Conservation (phyloP, 2,797 vertebrate species). For the Avahi laniger region DNA sequence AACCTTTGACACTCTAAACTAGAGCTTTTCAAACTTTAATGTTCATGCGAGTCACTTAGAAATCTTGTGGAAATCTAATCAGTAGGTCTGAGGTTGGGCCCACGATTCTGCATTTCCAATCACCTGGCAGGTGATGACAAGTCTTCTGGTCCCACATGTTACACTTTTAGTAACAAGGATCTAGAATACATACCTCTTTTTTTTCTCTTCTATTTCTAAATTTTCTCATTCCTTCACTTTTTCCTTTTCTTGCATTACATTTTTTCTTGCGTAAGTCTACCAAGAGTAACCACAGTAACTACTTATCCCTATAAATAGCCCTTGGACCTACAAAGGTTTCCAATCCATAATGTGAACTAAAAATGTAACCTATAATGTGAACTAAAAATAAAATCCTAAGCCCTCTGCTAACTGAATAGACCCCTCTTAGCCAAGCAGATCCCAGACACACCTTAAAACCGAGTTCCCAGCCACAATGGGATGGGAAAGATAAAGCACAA, state of each 20-base stretch:
- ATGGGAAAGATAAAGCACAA: not conserved
- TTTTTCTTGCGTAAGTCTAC: not conserved
- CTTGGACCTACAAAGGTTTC: not conserved
- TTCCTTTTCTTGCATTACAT: not conserved
- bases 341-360: not conserved
- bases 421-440: not conserved
- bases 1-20: not conserved
- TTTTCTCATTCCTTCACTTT: not conserved
- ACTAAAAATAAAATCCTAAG: not conserved
- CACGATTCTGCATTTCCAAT: not conserved
- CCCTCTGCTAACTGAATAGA: not conserved
- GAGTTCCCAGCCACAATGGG: not conserved
- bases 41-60: not conserved
- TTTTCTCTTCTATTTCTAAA: not conserved
- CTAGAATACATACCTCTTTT: not conserved
- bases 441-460: not conserved
- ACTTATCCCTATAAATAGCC: not conserved
- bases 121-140: not conserved
- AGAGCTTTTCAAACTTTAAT: slow-evolving; percentile 18
- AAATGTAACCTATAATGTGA: not conserved
- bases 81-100: not conserved
- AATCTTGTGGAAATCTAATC: not conserved
- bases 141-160: not conserved
- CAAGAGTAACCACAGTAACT: not conserved
- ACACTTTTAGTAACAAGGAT: not conserved